phyloP scores from a whole-genome alignment of 2,797 vertebrate genomes.

The Mallotus villosus region DNA sequence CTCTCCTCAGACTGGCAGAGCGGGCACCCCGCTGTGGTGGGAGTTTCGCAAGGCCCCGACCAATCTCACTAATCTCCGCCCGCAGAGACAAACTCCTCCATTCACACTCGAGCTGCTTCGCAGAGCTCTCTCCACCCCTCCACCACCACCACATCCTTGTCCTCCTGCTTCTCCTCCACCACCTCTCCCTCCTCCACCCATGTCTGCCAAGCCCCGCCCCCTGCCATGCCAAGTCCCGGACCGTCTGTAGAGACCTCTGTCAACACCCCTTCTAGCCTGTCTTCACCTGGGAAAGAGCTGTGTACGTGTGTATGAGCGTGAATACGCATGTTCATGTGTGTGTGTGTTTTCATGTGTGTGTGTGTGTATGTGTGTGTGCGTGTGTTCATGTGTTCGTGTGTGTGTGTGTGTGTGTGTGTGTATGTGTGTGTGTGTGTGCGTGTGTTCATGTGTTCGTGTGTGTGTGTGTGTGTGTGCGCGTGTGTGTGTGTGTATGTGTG shows the following conservation, averaged over 20 bases:
- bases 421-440: conserved; percentile 3
- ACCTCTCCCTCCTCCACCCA: too few relatives aligned
- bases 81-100: conserved; percentile 66
- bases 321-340: conserved; percentile 37
- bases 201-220: too few relatives aligned
- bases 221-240: too few relatives aligned
- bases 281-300: conserved; percentile 16
- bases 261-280: conserved; percentile 40
- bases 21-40: conserved; percentile 58
- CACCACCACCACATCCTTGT: conserved; percentile 27
- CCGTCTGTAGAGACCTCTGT: conserved; percentile 25
- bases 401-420: neutral
- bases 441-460: too few relatives aligned
- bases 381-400: neutral
- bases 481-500: too few relatives aligned
- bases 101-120: conserved; percentile 62
- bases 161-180: too few relatives aligned
- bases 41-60: conserved; percentile 57
- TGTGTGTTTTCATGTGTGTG: too few relatives aligned
- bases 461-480: too few relatives aligned
- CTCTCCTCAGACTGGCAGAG: conserved; percentile 17
- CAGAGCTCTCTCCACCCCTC: conserved; percentile 49
- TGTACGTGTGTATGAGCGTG: too few relatives aligned
- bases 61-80: conserved; percentile 58
- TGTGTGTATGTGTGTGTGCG: conserved; percentile 18